phyloP scores from a whole-genome alignment of 2,888 invertebrate species.

The Bunonema sp. region DNA sequence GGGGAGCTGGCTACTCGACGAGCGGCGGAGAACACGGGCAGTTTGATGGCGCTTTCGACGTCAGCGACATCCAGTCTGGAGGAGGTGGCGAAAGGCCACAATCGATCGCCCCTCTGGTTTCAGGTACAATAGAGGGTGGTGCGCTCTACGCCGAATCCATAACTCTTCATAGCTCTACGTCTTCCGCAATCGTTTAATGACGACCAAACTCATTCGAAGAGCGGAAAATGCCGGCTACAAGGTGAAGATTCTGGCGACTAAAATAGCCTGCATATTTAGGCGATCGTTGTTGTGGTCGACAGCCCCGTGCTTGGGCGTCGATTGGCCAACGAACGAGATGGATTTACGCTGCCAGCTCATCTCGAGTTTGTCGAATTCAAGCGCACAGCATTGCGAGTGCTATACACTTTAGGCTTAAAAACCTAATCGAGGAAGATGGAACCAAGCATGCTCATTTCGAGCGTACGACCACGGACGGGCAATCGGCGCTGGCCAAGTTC shows the following conservation, averaged over 20 bases:
- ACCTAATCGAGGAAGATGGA: no score
- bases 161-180: conserved; percentile 82
- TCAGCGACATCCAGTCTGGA: conserved; percentile 72
- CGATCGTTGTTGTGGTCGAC: conserved; percentile 25
- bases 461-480: no score
- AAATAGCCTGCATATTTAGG: no score
- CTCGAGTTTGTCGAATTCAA: no score
- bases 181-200: conserved; percentile 52
- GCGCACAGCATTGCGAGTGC: no score
- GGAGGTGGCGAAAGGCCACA: no score
- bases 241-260: no score
- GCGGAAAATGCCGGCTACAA: conserved; percentile 72
- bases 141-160: conserved; percentile 53
- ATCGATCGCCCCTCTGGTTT: no score
- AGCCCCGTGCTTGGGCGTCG: conserved; percentile 60
- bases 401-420: no score
- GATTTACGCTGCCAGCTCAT: conserved; percentile 71
- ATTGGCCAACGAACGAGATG: conserved; percentile 66
- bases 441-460: no score
- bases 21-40: conserved; percentile 65
- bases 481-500: no score
- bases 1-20: conserved; percentile 65
- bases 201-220: conserved; percentile 55
- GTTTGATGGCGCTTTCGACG: conserved; percentile 69
- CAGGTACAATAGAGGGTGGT: no score